These are phyloP conservation scores for Smutsia gigantea DNA, from an alignment of 2,797 vertebrate genomes.

Conservation along the genomic window DNA sequence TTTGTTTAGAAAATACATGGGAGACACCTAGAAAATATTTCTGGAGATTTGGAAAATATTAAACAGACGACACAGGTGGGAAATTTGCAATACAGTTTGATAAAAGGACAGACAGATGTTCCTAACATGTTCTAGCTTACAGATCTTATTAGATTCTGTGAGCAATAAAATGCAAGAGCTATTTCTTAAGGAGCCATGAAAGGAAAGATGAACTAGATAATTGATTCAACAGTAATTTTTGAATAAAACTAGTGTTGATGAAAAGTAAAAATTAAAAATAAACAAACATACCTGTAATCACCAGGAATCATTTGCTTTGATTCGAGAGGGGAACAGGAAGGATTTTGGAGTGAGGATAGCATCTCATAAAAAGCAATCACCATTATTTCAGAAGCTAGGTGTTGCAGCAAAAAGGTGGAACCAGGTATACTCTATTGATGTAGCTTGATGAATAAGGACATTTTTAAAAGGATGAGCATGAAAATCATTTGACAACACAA, in stretches of 20 bases:
- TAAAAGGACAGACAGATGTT: neutral
- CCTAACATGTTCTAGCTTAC: neutral
- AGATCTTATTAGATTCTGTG: neutral
- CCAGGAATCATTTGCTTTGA: neutral
- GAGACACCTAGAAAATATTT: neutral
- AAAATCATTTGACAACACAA: neutral
- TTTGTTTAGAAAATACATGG: neutral
- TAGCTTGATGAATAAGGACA: neutral
- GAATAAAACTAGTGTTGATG: neutral
- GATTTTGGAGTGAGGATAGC: neutral
- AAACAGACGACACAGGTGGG: neutral
- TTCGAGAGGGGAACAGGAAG: neutral
- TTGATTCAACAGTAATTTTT: neutral
- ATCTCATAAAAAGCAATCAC: neutral
- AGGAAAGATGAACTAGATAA: constrained; percentile 7
- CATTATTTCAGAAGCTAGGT: neutral
- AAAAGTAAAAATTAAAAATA: neutral
- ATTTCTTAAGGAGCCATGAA: constrained; percentile 26
- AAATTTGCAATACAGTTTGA: neutral
- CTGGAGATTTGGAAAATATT: neutral
- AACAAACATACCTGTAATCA: neutral
- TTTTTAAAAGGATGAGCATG: neutral
- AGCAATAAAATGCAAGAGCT: neutral
- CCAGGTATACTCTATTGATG: neutral
- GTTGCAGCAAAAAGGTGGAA: neutral